A percentile compares a stretch with the other conserved stretches of the same genome.
Evolutionary conservation across 2,113 vertebrate genomes (phyloP).

Genomic region (Nettapus auritus): DNA sequence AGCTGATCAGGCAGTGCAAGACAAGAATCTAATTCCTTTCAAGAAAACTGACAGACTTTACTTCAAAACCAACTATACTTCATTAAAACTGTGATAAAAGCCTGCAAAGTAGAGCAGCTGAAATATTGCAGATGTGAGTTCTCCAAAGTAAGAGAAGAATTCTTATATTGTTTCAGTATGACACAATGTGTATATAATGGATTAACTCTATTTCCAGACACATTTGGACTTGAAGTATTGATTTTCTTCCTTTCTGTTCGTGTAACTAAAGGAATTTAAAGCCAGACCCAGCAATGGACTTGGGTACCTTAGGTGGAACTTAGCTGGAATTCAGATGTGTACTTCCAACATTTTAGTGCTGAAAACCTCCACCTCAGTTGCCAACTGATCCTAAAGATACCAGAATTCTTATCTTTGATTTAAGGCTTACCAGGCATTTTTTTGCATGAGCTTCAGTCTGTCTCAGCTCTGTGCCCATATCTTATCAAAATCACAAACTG

Average conservation of each 20-base stretch:
- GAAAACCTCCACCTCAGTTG: neutral
- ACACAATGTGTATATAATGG: slow-evolving; percentile 54
- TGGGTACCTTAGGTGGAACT: neutral
- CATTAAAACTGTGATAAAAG: slow-evolving; percentile 74
- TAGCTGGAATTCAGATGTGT: neutral
- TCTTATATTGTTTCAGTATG: slow-evolving; percentile 65
- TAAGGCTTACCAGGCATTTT: neutral
- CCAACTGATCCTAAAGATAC: neutral
- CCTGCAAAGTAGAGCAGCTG: slow-evolving; percentile 28
- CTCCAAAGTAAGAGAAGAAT: slow-evolving; percentile 53
- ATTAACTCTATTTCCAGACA: slow-evolving; percentile 61
- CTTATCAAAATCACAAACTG: slow-evolving; percentile 9
- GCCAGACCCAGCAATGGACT: neutral
- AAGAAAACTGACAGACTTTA: slow-evolving; percentile 62
- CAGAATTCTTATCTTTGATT: neutral
- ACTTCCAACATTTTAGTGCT: neutral
- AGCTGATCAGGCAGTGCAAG: slow-evolving; percentile 17
- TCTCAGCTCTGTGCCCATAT: neutral
- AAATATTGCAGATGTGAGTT: slow-evolving; percentile 64
- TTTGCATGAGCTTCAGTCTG: neutral
- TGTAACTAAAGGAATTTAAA: neutral
- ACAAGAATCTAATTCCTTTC: slow-evolving; percentile 71
- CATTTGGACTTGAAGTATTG: slow-evolving; percentile 57
- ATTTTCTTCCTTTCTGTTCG: slow-evolving; percentile 53
- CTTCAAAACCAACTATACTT: slow-evolving; percentile 70